phyloP scores from a whole-genome alignment of 2,888 invertebrate genomes.

The Aelia acuminata region DNA sequence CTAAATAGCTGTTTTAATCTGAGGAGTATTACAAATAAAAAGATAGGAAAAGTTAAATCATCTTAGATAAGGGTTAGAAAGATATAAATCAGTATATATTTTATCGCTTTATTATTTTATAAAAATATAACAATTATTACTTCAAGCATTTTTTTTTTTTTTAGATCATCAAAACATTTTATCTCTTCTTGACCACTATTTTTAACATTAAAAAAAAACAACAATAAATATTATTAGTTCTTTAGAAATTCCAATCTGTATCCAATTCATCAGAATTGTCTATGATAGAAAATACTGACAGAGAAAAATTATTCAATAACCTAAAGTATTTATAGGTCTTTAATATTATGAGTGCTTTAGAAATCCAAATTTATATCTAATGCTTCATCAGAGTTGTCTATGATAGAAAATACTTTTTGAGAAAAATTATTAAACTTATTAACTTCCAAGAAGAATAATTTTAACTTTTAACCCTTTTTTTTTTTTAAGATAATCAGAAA shows the following conservation, averaged over 20 bases:
- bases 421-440: background rate
- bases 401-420: constrained; percentile 57
- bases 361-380: constrained; percentile 59
- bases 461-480: background rate
- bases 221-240: no score
- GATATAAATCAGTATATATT: no score
- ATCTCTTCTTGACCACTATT: no score
- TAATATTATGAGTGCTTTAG: background rate
- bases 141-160: background rate
- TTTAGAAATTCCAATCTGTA: constrained; percentile 58
- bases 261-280: constrained; percentile 54
- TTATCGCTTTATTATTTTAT: no score
- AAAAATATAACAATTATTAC: no score
- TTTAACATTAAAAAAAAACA: background rate
- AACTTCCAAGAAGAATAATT: background rate
- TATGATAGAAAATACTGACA: constrained; percentile 53
- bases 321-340: no score
- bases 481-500: background rate
- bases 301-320: constrained; percentile 36
- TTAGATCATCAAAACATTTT: no score
- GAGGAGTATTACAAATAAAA: no score
- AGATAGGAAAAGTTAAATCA: no score
- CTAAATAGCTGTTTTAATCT: no score
- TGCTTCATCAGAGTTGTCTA: constrained; percentile 51
- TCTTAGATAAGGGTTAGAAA: no score